phyloP scores from a whole-genome alignment of 1,140 invertebrate species.

The Cecropterus lyciades region DNA sequence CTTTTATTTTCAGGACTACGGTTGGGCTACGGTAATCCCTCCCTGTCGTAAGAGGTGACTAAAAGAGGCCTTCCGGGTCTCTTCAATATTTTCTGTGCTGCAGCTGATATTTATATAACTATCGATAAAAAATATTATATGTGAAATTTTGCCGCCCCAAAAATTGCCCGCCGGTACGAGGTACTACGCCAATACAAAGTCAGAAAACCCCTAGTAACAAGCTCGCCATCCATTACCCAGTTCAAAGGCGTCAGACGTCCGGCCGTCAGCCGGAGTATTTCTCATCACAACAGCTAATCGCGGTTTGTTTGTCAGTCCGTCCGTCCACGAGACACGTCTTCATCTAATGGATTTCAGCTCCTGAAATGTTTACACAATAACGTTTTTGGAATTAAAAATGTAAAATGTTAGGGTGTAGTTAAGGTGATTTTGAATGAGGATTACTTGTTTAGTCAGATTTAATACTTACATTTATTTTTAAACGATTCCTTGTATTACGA shows the following conservation, averaged over 20 bases:
- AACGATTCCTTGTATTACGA: no score
- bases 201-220: neutral
- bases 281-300: conserved; percentile 31
- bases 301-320: conserved; percentile 21
- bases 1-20: no score
- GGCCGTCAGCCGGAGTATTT: conserved; percentile 26
- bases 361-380: conserved; percentile 35
- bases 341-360: conserved; percentile 36
- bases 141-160: no score
- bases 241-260: conserved; percentile 5
- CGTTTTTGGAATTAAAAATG: conserved; percentile 27
- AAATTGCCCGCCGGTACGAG: no score
- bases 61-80: no score
- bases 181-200: no score
- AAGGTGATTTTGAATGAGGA: neutral
- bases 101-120: no score
- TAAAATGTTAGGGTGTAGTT: conserved; percentile 5
- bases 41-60: no score
- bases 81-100: no score
- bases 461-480: neutral
- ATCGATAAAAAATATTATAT: no score
- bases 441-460: neutral
- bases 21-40: no score
- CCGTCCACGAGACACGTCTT: conserved; percentile 28
- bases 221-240: conserved; percentile 3